Base-by-base conservation (phyloP, 2,797 vertebrate species). In the Mus spretus region DNA sequence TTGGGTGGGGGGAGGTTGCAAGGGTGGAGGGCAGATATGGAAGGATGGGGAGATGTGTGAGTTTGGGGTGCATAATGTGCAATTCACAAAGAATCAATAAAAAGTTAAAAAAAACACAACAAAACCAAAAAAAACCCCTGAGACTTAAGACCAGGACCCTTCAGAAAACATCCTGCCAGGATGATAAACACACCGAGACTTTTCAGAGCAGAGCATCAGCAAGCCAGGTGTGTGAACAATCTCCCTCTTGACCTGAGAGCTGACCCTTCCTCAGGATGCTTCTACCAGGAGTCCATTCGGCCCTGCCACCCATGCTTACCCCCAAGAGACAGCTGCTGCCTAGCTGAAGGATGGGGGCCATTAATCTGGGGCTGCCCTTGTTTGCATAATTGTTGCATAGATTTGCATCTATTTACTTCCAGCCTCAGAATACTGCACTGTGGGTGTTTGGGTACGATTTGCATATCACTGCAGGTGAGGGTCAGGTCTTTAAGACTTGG, bases 361-460 rank as follows among this genome's bases (percentile, higher is more conserved):
- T 95, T 93, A 96, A 88, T 89, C 75, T 0, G 3, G 93, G 93
- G 84, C 93, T 95, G 93, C 89, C 92, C 93, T 97, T 93, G 31
- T 97, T 97, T 96, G 96, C 96, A 97, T 95, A 95, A 96, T 86
- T 40, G 55, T 31, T 22, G 78, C 91, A 96, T 91, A 61, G 19
- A 97, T 97, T 97, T 97, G 91, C 96, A 94, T 96, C 0, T 6
- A 94, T 96, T 97, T 96, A 78, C n/a, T 95, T 63, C 50, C 57
- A 82, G 55, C 59, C 93, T 95, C 93, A 50, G 91, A 95, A 63
- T 50, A 1, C 40, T 2, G 12, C 89, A 28, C 87, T 55, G 67
- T 92, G 83, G 89, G 87, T 96, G 80, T 96, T 89, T 9, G 31
- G 96, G 70, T 67, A 50, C 3, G 20, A 92, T 97, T 97, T 97